A percentile compares a stretch with the other conserved stretches of the same genome.
Conservation (phyloP, 1,140 invertebrate genomes). For the Drosophila kikkawai region DNA sequence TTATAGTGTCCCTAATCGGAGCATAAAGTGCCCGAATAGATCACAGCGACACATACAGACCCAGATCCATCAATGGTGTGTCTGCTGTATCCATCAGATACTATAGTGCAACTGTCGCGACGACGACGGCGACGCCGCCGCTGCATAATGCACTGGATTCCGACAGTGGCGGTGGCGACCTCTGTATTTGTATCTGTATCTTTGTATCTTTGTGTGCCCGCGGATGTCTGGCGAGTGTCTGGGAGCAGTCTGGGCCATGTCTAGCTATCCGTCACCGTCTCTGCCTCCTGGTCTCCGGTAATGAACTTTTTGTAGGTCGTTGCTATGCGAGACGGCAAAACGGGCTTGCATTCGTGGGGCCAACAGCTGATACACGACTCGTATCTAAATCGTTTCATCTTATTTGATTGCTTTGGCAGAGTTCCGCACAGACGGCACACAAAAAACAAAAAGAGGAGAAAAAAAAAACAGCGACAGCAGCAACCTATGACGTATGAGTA, state of each 20-base stretch:
- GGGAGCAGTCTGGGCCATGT: slow-evolving; percentile 85
- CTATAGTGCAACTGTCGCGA: slow-evolving; percentile 57
- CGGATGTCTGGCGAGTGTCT: slow-evolving; percentile 79
- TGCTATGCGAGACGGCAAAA: slow-evolving; percentile 71
- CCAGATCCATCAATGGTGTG: slow-evolving; percentile 35
- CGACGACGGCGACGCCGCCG: slow-evolving; percentile 50
- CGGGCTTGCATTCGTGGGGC: slow-evolving; percentile 28
- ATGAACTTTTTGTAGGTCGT: slow-evolving; percentile 85
- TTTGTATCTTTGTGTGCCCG: slow-evolving; percentile 48
- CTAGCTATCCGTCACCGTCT: slow-evolving; percentile 64
- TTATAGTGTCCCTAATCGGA: slow-evolving; percentile 6
- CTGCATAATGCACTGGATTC: slow-evolving; percentile 66
- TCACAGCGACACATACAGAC: slow-evolving; percentile 8
- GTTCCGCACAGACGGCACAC: slow-evolving; percentile 48
- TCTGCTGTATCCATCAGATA: slow-evolving; percentile 58
- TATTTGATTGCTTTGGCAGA: slow-evolving; percentile 60
- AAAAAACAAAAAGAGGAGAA: neutral
- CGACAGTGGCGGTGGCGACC: slow-evolving; percentile 31
- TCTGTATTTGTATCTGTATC: slow-evolving; percentile 53
- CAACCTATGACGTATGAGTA: slow-evolving; percentile 74
- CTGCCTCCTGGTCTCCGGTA: slow-evolving; percentile 76
- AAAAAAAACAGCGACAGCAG: slow-evolving; percentile 11
- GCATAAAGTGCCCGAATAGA: slow-evolving; percentile 1
- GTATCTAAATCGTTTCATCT: slow-evolving; percentile 63
- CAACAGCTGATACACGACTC: slow-evolving; percentile 40